These are phyloP conservation scores for Leucozona laternaria DNA, from an alignment of 2,888 invertebrate genomes.

Conservation along the genomic window DNA sequence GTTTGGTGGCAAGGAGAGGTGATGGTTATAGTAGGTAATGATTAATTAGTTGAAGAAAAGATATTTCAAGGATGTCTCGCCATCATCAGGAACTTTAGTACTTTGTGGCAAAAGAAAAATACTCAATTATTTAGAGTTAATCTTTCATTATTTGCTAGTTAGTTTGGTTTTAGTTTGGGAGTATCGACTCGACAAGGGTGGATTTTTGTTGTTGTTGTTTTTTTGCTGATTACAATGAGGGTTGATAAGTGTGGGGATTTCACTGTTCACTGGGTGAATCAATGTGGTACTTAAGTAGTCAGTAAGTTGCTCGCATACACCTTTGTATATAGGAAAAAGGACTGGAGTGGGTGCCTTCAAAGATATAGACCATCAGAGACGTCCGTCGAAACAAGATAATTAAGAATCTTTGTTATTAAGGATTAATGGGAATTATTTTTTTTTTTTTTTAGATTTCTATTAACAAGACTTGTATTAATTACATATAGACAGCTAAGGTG, in stretches of 20 bases:
- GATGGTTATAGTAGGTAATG: slow-evolving; percentile 34
- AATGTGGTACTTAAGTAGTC: slow-evolving; percentile 23
- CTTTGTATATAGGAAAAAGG: not conserved
- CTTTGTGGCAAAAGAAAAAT: slow-evolving; percentile 58
- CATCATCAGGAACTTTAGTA: not conserved
- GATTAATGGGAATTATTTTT: slow-evolving; percentile 18
- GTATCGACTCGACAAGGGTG: not conserved
- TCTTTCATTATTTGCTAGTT: slow-evolving; percentile 51
- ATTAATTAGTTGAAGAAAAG: slow-evolving; percentile 63
- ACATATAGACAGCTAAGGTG: not conserved
- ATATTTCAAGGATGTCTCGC: slow-evolving; percentile 32
- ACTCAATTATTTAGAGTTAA: slow-evolving; percentile 67
- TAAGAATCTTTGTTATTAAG: slow-evolving; percentile 8
- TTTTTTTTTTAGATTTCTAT: slow-evolving; percentile 4
- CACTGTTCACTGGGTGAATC: not conserved
- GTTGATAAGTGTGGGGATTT: not conserved
- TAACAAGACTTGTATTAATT: not conserved
- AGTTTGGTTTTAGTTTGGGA: not conserved
- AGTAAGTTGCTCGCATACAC: not conserved
- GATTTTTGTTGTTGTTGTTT: not conserved
- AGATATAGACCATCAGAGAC: not conserved
- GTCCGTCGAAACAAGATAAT: not conserved
- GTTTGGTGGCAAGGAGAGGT: slow-evolving; percentile 16
- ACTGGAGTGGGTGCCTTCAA: not conserved
- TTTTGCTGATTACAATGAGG: not conserved